Evolutionary conservation across 2,888 invertebrate genomes (phyloP), one percentile per base, ranked within the genome.

Genomic region (Eupithecia vulgata): DNA sequence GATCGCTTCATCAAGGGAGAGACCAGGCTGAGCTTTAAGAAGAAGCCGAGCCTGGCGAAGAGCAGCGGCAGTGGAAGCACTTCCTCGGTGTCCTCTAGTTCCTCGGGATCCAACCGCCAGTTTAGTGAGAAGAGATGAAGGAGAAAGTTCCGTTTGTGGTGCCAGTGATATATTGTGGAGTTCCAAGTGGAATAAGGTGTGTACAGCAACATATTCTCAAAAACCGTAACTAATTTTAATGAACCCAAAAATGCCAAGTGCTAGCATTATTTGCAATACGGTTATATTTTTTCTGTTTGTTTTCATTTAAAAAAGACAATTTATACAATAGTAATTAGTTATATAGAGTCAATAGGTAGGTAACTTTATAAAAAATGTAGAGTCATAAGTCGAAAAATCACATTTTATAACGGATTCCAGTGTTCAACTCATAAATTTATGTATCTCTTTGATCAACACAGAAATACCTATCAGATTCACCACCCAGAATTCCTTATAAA

Each of bases 1-100:
- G 96, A 96, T 85, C 95, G 95, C 75, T 90, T 96, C 76, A 91
- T 96, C 79, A 82, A 79, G 68, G 95, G 95, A n/a, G 95, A 95
- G 66, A 86, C 91, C 15, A 86, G 90, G 66, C 81, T 91, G 3
- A 91, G 90, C 81, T 93, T 94, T 80, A 87, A 87, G 67, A 90
- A 86, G 85, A 93, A 92, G 81, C 87, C 87, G 25, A 81, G 81
- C 25, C 77, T 89, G 48, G 82, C 88, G 10, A 87, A 86, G 74
- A 86, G 85, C 74, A 85, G 85, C n/a, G 85, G 86, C 17, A 87
- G 89, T 77, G 88, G 88, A 6, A 88, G 92, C 0, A 91, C 91
- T 0, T 87, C 92, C 73, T 86, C 87, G 15, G 89, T 92, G 62
- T 87, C 90, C 2, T 84, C 88, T 6, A 87, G 83, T 80, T 84